phyloP scores from a whole-genome alignment of 1,140 invertebrate genomes.

The Whitmania pigra region DNA sequence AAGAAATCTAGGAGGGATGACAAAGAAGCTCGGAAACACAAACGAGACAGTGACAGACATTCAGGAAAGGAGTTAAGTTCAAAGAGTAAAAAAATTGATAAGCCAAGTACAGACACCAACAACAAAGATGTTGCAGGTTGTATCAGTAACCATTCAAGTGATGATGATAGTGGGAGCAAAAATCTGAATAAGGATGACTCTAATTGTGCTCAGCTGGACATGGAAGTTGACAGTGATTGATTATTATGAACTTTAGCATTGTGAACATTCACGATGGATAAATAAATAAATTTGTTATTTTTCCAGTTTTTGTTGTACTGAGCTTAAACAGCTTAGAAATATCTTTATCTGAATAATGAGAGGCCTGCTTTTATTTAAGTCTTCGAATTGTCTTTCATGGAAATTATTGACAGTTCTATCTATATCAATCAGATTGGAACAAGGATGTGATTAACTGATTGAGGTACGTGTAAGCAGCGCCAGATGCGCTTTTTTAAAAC shows the following conservation, averaged over 20 bases:
- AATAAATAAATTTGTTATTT: no score
- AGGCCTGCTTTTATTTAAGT: no score
- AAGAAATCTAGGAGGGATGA: constrained; percentile 10
- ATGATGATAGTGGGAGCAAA: constrained; percentile 27
- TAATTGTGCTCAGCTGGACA: constrained; percentile 32
- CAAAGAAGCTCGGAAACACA: constrained; percentile 25
- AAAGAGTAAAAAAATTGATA: constrained; percentile 30
- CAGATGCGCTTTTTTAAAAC: no score
- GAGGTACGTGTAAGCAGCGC: no score
- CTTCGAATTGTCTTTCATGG: no score
- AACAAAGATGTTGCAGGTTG: constrained; percentile 28
- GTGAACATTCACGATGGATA: not conserved
- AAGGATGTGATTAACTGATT: no score
- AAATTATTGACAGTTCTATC: constrained; percentile 78
- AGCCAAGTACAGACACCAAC: constrained; percentile 25
- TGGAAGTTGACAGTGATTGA: constrained; percentile 28
- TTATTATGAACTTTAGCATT: not conserved
- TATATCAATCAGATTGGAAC: constrained; percentile 90
- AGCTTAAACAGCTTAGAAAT: no score
- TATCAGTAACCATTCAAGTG: constrained; percentile 30
- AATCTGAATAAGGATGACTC: constrained; percentile 21
- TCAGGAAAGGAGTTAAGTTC: constrained; percentile 23
- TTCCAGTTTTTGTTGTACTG: no score
- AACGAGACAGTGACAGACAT: constrained; percentile 18
- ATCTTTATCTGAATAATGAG: no score